Conservation (phyloP, 2,113 vertebrate genomes). For the Anoplopoma fimbria region DNA sequence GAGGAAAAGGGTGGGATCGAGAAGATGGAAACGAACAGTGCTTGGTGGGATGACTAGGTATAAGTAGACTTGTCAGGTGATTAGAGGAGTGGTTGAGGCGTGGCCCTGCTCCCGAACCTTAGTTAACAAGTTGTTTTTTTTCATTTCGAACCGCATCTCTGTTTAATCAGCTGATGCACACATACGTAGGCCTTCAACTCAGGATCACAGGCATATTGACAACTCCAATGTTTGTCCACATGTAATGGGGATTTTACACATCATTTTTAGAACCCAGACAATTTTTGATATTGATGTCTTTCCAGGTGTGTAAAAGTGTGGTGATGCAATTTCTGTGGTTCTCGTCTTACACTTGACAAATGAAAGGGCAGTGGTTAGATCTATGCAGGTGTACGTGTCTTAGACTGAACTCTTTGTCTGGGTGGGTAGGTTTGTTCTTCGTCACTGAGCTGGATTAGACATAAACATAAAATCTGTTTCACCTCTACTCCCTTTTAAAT, state of each 20-base stretch:
- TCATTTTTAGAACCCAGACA: background rate
- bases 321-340: background rate
- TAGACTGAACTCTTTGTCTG: slow-evolving; percentile 8
- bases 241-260: slow-evolving; percentile 14
- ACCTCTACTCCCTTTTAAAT: slow-evolving; percentile 53
- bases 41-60: too few relatives aligned
- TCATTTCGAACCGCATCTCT: slow-evolving; percentile 26
- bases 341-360: background rate
- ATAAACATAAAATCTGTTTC: slow-evolving; percentile 51
- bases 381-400: background rate
- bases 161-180: slow-evolving; percentile 53
- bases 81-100: too few relatives aligned
- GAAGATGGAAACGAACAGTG: too few relatives aligned
- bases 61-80: too few relatives aligned
- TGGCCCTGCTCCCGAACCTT: too few relatives aligned
- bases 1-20: too few relatives aligned
- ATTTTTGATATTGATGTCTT: background rate
- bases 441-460: slow-evolving; percentile 73
- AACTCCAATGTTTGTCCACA: background rate
- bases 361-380: background rate
- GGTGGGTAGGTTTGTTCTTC: slow-evolving; percentile 41
- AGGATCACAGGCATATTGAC: slow-evolving; percentile 11
- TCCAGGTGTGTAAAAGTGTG: background rate
- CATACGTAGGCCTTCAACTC: slow-evolving; percentile 8
- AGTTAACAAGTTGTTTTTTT: too few relatives aligned